phyloP scores from a whole-genome alignment of 2,888 invertebrate species.

The Dione juno region DNA sequence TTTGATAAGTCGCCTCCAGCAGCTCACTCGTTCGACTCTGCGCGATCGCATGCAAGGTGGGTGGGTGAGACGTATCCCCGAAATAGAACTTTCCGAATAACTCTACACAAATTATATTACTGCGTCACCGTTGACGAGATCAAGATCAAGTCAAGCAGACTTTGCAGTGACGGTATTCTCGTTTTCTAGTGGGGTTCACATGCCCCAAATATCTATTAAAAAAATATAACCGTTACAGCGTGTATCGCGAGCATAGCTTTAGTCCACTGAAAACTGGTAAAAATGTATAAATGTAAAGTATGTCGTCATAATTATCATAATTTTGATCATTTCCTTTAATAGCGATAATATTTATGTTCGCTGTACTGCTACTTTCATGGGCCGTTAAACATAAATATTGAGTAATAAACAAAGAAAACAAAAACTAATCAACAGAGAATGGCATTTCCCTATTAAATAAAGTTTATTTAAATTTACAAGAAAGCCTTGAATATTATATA shows the following conservation, averaged over 20 bases:
- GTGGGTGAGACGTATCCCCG: slow-evolving; percentile 69
- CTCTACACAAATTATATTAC: slow-evolving; percentile 78
- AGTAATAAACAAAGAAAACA: neutral
- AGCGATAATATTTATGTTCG: too few species aligned
- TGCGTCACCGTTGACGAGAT: slow-evolving; percentile 75
- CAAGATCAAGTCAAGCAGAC: slow-evolving; percentile 74
- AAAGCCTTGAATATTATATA: neutral
- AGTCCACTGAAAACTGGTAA: too few species aligned
- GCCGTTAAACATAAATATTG: neutral
- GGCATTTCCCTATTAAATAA: neutral
- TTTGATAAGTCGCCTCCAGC: slow-evolving; percentile 61
- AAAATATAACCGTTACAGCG: too few species aligned
- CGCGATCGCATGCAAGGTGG: slow-evolving; percentile 60
- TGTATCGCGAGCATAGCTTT: too few species aligned
- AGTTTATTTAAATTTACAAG: neutral
- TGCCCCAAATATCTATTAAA: too few species aligned
- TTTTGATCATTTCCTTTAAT: too few species aligned
- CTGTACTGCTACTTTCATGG: too few species aligned
- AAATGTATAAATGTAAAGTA: too few species aligned
- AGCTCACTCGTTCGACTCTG: slow-evolving; percentile 66
- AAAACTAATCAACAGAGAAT: neutral
- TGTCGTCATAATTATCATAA: too few species aligned
- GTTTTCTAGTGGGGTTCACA: too few species aligned
- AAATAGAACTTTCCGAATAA: slow-evolving; percentile 83
- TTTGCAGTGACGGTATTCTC: neutral